Base-by-base conservation (phyloP, 2,113 vertebrate genomes). In the Heterotilapia buettikoferi region DNA sequence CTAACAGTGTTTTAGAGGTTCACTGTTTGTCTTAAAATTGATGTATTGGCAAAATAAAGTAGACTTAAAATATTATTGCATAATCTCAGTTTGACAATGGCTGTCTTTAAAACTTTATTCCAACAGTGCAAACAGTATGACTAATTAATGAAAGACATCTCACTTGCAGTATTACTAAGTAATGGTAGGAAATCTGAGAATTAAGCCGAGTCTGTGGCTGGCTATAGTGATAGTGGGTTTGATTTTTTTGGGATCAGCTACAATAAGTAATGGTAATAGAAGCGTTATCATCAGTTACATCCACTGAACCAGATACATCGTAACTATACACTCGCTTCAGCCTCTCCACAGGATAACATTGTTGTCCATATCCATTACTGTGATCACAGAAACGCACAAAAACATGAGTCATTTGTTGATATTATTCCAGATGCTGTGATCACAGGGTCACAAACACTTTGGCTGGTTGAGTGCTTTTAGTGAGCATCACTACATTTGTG, bases 361-460 rank as follows among this genome's bases (percentile, higher is more conserved):
- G 43, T 63, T 40, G 29, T 68, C 16, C 9, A 19, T 38, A 54
- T 31, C n/a, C 26, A 61, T 82, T 36, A 76, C 11, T 45, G 36
- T 13, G 66, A 61, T 84, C 63, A 36, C 71, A 76, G 36, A 59
- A 33, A 36, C 47, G 7, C 47, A 76, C 50, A 83, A 71, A 68
- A 33, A 9, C 16, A 6, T 76, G 76, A 79, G 18, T 87, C 38
- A 78, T 71, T 16, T 71, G 14, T 86, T 86, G 38, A 54, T 38
- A 18, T 68, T 40, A 40, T 85, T 78, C 53, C 54, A 57, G 10
- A 76, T 76, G 36, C 24, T 26, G 24, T 12, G 33, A 80, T 61
- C 80, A 5, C 24, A 38, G 61, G 14, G 50, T 71, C 76, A 45
- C 8, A 81, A 81, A 78, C 10, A 6, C 36, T 12, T 38, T 18